Conservation (phyloP, 2,888 invertebrate genomes). For the Laspeyria flexula region DNA sequence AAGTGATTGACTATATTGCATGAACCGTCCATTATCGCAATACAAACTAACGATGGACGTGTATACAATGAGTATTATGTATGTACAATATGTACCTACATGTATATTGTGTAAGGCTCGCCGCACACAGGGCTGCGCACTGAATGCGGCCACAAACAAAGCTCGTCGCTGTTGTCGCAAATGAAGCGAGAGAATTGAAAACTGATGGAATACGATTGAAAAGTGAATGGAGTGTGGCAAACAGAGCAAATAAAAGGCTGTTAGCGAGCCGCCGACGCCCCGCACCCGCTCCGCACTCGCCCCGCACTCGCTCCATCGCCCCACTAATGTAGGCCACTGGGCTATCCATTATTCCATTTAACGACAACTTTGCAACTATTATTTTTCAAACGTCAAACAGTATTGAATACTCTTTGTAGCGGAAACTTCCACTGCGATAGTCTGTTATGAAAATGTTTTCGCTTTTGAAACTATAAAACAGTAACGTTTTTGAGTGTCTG, state of each 20-base stretch:
- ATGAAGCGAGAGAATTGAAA: slow-evolving; percentile 53
- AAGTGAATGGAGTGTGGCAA: slow-evolving; percentile 43
- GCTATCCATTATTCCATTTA: slow-evolving; percentile 40
- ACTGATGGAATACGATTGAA: slow-evolving; percentile 51
- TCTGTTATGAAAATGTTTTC: slow-evolving; percentile 19
- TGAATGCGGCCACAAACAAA: slow-evolving; percentile 31
- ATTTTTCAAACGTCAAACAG: slow-evolving; percentile 35
- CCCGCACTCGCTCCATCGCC: slow-evolving; percentile 17
- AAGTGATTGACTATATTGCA: too few species aligned
- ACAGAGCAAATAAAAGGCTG: slow-evolving; percentile 38
- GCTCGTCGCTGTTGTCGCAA: slow-evolving; percentile 32
- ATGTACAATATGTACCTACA: neutral
- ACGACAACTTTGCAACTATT: slow-evolving; percentile 35
- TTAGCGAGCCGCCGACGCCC: slow-evolving; percentile 18
- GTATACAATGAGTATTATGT: too few species aligned
- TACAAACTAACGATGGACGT: too few species aligned
- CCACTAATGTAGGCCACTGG: slow-evolving; percentile 45
- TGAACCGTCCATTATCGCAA: too few species aligned
- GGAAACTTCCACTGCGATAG: neutral
- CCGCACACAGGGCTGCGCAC: too few species aligned
- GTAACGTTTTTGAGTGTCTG: slow-evolving; percentile 32
- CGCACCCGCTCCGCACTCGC: slow-evolving; percentile 16
- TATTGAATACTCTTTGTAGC: slow-evolving; percentile 25
- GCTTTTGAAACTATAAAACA: slow-evolving; percentile 16
- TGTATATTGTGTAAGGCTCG: too few species aligned